These are phyloP conservation scores for Delphinus delphis DNA, from an alignment of 2,113 vertebrate species.

Conservation along the genomic window DNA sequence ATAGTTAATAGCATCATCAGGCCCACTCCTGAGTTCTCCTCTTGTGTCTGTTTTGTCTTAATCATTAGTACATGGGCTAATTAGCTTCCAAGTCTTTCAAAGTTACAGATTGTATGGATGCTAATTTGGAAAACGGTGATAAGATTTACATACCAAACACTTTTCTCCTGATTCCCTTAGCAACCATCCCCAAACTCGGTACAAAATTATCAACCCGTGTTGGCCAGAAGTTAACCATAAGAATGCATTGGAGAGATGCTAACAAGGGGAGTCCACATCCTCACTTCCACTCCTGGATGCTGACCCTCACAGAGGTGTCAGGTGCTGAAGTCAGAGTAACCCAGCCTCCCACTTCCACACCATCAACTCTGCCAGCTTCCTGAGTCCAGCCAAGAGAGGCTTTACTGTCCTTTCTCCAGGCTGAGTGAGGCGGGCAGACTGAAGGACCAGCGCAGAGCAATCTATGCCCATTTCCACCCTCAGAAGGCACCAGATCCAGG, in stretches of 20 bases:
- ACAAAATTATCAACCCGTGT: background rate
- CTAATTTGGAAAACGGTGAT: constrained; percentile 71
- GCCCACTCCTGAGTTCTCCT: background rate
- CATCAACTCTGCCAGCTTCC: background rate
- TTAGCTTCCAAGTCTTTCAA: constrained; percentile 62
- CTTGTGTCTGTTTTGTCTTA: constrained; percentile 38
- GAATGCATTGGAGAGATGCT: background rate
- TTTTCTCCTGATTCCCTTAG: constrained; percentile 51
- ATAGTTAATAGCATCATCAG: background rate
- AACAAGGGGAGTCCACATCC: background rate
- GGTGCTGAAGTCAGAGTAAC: background rate
- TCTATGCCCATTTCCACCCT: background rate
- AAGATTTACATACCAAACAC: constrained; percentile 57
- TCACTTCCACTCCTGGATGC: background rate
- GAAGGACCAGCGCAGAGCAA: background rate
- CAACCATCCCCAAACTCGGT: constrained; percentile 34
- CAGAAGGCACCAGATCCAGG: background rate
- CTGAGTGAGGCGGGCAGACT: background rate
- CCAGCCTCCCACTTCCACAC: background rate
- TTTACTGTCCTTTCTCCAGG: background rate
- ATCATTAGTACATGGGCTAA: constrained; percentile 43
- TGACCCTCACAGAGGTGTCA: background rate
- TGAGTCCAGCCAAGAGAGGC: background rate
- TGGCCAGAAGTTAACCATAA: constrained; percentile 19
- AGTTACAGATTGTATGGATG: constrained; percentile 69